Evolutionary conservation across 2,888 invertebrate genomes (phyloP), one percentile per base, ranked within the genome.

Genomic region (Galerucella nymphaeae): DNA sequence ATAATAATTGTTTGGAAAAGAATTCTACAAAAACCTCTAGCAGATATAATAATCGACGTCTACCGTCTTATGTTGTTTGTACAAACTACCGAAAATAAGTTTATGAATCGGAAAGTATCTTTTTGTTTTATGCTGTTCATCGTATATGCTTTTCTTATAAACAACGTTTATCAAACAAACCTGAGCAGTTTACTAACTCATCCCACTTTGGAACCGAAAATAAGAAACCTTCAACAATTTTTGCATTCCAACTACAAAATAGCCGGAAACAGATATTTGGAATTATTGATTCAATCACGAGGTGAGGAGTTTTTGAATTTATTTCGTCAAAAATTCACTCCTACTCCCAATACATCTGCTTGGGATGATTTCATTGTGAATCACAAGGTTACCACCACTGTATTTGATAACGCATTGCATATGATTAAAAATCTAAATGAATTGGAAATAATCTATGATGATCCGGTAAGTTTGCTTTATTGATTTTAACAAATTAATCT

Each of bases 81-180:
- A 16, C 30, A 38, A 11, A 61, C 53, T 8, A 38, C 11, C n/a
- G 18, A 18, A n/a, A 61, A 61, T 1, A 38, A 42, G 3, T 38
- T 38, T n/a, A 42, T n/a, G 14, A 16, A 16, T n/a, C 13, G 11
- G 30, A 61, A 16, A 5, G 30, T 61, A 41, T 23, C 41, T 9
- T 14, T 13, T 16, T 61, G 1, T 16, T 16, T 53, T 8, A 10
- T 53, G 18, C 16, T 61, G 1, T 41, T 61, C 6, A 8, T 61
- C 11, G 30, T n/a, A 6, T 61, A 61, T 41, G 13, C 38, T 6
- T 41, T 41, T 61, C 30, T 16, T 18, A 38, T 61, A 10, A 61
- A 61, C 41, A 61, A 41, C 16, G 11, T 61, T 23, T 61, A 41
- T 38, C 61, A 61, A 30, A 61, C 61, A 2, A 42, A 41, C 11